Percentiles rank a stretch among this genome's conserved stretches.
Conservation (phyloP, 2,113 vertebrate genomes). For the Melanocharis versteri region DNA sequence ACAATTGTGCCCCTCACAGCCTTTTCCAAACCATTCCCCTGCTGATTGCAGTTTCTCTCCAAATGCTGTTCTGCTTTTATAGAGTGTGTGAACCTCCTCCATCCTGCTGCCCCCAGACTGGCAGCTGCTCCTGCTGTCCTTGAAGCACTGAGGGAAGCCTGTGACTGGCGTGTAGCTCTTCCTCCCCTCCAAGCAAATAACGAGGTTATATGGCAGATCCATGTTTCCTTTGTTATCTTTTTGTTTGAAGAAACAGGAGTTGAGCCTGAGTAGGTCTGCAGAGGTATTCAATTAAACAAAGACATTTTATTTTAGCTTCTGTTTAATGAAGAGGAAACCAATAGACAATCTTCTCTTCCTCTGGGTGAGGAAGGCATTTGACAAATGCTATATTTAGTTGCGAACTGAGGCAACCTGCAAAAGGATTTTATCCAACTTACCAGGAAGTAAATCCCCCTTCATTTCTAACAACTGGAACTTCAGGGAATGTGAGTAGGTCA, state of each 20-base stretch:
- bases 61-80: not conserved
- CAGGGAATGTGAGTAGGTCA: not conserved
- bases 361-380: not conserved
- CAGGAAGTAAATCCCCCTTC: not conserved
- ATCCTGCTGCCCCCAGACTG: conserved; percentile 3
- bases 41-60: not conserved
- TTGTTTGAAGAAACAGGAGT: conserved; percentile 25
- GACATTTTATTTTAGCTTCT: conserved; percentile 20
- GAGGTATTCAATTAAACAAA: conserved; percentile 29
- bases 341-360: conserved; percentile 42
- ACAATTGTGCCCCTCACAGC: not conserved
- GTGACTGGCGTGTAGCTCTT: not conserved
- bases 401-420: not conserved
- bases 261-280: conserved; percentile 17
- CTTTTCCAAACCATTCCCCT: not conserved
- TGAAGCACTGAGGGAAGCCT: not conserved
- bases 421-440: not conserved
- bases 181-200: not conserved
- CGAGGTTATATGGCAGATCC: not conserved
- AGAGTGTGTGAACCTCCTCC: not conserved
- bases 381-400: conserved; percentile 34
- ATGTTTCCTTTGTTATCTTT: conserved; percentile 27
- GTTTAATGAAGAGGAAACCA: conserved; percentile 37
- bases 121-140: conserved; percentile 46
- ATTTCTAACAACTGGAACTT: not conserved